phyloP scores from a whole-genome alignment of 2,113 vertebrate species.

The Formicarius rufipectus region DNA sequence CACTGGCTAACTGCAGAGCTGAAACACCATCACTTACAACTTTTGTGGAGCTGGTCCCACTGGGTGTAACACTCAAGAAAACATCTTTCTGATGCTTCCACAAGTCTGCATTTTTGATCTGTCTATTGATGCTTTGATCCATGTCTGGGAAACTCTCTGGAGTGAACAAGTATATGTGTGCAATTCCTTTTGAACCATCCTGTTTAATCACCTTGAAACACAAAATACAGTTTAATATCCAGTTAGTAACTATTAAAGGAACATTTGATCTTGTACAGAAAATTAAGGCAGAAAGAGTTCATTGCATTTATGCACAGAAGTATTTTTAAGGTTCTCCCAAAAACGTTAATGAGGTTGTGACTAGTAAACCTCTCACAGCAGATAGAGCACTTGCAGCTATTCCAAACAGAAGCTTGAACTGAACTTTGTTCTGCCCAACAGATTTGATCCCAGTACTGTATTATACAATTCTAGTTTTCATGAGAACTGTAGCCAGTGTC shows the following conservation, averaged over 20 bases:
- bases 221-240: not conserved
- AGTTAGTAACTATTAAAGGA: not conserved
- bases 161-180: conserved; percentile 84
- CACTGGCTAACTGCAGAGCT: not conserved
- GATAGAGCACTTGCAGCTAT: not conserved
- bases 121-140: conserved; percentile 82
- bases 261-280: not conserved
- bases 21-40: not conserved
- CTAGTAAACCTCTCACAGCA: not conserved
- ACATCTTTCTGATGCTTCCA: conserved; percentile 90
- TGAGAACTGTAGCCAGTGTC: not conserved
- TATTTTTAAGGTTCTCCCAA: not conserved
- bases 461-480: not conserved
- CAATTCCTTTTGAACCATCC: conserved; percentile 72
- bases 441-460: not conserved
- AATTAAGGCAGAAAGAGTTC: not conserved
- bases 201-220: conserved; percentile 81
- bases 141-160: conserved; percentile 73
- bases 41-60: not conserved
- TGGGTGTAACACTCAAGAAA: conserved; percentile 78
- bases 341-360: not conserved
- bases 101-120: conserved; percentile 80
- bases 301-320: not conserved
- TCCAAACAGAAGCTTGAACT: not conserved
- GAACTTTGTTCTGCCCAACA: not conserved